phyloP scores from a whole-genome alignment of 1,140 invertebrate species.

The Bursaphelenchus mucronatus region DNA sequence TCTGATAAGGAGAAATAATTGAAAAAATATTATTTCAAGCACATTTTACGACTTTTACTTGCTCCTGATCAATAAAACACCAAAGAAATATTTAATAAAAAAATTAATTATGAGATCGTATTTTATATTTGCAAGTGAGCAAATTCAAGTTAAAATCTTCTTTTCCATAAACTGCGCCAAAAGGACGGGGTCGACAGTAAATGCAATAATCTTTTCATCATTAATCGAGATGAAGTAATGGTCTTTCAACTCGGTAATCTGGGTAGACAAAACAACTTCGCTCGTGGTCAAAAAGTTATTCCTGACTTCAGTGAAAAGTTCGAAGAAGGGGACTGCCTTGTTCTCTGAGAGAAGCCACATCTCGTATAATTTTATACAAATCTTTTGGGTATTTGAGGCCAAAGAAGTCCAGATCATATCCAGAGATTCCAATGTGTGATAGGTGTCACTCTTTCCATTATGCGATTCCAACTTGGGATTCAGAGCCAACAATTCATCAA shows the following conservation, averaged over 20 bases:
- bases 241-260: slow-evolving; percentile 18
- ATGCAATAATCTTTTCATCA: slow-evolving; percentile 15
- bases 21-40: not conserved
- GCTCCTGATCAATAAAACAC: slow-evolving; percentile 1
- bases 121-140: not conserved
- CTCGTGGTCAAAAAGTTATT: not conserved
- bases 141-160: not conserved
- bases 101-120: not conserved
- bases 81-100: not conserved
- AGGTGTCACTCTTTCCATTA: slow-evolving; percentile 1
- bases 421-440: slow-evolving; percentile 17
- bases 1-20: not conserved
- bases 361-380: slow-evolving; percentile 10
- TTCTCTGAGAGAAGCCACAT: slow-evolving; percentile 10
- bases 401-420: slow-evolving; percentile 23
- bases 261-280: not conserved
- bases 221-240: slow-evolving; percentile 20
- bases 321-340: not conserved
- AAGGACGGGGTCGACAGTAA: slow-evolving; percentile 14
- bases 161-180: slow-evolving; percentile 21
- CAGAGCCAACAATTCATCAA: slow-evolving; percentile 8
- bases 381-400: slow-evolving; percentile 4
- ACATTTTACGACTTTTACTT: slow-evolving; percentile 11
- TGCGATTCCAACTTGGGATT: slow-evolving; percentile 2
- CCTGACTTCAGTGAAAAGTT: slow-evolving; percentile 7